Conservation (phyloP, 2,113 vertebrate genomes). For the Amphilophus citrinellus region DNA sequence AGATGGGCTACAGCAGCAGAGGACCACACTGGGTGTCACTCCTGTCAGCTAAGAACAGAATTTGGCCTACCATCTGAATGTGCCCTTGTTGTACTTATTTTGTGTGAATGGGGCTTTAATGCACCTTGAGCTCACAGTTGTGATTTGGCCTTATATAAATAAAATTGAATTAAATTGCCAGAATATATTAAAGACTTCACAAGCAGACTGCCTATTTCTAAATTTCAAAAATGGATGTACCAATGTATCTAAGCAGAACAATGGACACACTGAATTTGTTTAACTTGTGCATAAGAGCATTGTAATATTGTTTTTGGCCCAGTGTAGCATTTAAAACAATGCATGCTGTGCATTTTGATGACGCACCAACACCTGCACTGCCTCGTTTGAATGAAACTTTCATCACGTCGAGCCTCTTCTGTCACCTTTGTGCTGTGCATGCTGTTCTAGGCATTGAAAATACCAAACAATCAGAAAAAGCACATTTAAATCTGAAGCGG, state of each 20-base stretch:
- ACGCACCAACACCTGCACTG: not conserved
- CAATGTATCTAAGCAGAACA: not conserved
- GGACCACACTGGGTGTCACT: not conserved
- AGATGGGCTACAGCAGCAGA: not conserved
- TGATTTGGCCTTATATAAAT: too few relatives aligned
- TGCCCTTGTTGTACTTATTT: too few relatives aligned
- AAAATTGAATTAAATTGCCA: too few relatives aligned
- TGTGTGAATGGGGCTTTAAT: not conserved
- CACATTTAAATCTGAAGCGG: slow-evolving; percentile 14
- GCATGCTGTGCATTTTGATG: not conserved
- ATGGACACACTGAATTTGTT: not conserved
- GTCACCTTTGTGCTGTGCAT: slow-evolving; percentile 10
- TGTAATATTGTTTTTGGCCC: not conserved
- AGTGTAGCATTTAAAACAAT: not conserved
- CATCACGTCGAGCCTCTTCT: not conserved
- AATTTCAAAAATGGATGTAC: not conserved
- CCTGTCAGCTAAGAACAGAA: not conserved
- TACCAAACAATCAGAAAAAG: slow-evolving; percentile 1
- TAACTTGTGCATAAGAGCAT: not conserved
- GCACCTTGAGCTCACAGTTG: too few relatives aligned
- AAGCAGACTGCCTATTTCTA: not conserved
- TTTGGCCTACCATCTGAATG: too few relatives aligned
- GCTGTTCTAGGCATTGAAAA: not conserved
- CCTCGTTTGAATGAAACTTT: slow-evolving; percentile 11
- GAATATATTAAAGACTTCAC: not conserved